These are phyloP conservation scores for Myotis findleyi DNA, from an alignment of 2,797 vertebrate species.

Conservation along the genomic window DNA sequence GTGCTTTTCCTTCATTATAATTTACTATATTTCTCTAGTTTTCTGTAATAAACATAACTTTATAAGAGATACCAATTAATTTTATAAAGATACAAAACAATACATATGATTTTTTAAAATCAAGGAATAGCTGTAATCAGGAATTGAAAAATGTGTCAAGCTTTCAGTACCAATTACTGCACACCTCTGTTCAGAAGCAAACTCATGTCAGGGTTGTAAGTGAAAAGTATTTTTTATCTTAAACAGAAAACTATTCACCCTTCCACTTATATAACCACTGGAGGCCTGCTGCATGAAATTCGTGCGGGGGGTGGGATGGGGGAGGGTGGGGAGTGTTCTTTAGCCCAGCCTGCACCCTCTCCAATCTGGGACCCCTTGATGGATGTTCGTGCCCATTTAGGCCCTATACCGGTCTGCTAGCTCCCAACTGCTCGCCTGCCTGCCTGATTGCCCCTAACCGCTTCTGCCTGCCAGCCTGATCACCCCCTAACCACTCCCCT, in stretches of 20 bases:
- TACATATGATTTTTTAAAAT: not conserved
- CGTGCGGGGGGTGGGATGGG: fast-evolving
- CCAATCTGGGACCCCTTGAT: no score
- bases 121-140: not conserved
- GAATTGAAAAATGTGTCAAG: not conserved
- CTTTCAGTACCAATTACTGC: not conserved
- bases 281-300: no score
- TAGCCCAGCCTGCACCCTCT: no score
- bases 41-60: not conserved
- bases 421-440: no score
- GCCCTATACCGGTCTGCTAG: no score
- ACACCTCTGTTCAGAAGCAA: constrained; percentile 15
- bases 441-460: no score
- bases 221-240: constrained; percentile 8
- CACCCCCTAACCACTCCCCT: no score
- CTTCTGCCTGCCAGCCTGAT: no score
- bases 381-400: no score
- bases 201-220: not conserved
- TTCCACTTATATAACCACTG: not conserved
- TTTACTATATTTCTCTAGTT: not conserved
- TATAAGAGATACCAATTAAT: not conserved
- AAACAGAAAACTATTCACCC: not conserved
- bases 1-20: constrained; percentile 19
- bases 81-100: not conserved
- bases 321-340: no score